phyloP scores from a whole-genome alignment of 2,113 vertebrate genomes.

The Leucoraja erinaceus region DNA sequence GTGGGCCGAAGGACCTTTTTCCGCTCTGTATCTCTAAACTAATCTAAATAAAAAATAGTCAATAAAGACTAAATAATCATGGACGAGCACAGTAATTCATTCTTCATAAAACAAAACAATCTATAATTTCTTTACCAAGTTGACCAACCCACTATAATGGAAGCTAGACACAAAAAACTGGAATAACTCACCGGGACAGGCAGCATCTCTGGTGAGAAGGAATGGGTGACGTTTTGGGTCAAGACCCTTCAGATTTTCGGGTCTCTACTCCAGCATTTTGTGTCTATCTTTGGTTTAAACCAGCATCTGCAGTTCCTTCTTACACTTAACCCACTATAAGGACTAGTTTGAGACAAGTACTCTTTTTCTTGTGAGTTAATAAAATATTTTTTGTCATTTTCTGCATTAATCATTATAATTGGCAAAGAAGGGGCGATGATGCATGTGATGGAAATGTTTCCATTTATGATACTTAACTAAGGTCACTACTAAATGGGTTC shows the following conservation, averaged over 20 bases:
- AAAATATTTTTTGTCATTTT: neutral
- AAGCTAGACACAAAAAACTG: too few relatives aligned
- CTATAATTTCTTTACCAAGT: neutral
- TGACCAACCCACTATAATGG: neutral
- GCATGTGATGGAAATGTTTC: neutral
- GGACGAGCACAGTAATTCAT: neutral
- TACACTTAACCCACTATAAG: too few relatives aligned
- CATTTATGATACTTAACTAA: neutral
- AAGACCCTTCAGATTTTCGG: too few relatives aligned
- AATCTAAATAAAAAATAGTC: neutral
- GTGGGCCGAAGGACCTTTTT: too few relatives aligned
- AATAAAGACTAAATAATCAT: neutral
- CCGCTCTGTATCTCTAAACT: too few relatives aligned
- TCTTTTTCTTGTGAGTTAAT: neutral
- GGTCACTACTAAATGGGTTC: neutral
- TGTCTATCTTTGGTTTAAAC: too few relatives aligned
- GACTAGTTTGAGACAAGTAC: neutral
- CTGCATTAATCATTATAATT: neutral
- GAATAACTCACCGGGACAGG: too few relatives aligned
- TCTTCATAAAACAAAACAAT: neutral
- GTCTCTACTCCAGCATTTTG: too few relatives aligned
- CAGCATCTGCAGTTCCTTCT: too few relatives aligned
- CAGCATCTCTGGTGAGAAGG: too few relatives aligned
- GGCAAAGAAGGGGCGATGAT: neutral
- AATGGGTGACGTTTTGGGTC: too few relatives aligned